Evolutionary conservation across 2,113 vertebrate genomes (phyloP).

Genomic region (Sitta europaea): DNA sequence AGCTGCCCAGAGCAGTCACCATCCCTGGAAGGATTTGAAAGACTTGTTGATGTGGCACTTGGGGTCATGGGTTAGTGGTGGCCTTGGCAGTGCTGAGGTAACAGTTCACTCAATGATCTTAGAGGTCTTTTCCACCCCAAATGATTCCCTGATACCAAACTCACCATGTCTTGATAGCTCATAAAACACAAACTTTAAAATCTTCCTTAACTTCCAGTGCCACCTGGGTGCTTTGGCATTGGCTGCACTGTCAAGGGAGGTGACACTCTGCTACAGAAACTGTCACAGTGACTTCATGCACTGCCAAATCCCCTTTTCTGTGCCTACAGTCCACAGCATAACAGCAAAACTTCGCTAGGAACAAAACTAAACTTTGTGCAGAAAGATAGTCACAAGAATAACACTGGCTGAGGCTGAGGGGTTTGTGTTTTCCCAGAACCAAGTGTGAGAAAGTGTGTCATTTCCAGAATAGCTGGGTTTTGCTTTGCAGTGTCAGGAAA

Average conservation of each 20-base stretch:
- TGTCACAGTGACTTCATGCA: neutral
- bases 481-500: neutral
- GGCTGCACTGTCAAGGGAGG: neutral
- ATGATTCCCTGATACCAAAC: neutral
- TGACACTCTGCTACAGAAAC: neutral
- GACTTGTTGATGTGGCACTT: rapidly evolving
- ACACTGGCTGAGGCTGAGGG: neutral
- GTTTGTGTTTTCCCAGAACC: neutral
- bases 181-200: neutral
- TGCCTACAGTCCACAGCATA: neutral
- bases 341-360: neutral
- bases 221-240: neutral
- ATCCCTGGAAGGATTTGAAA: neutral
- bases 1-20: neutral
- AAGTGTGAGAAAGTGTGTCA: neutral
- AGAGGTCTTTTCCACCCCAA: neutral
- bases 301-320: neutral
- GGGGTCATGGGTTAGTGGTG: neutral
- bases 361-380: neutral
- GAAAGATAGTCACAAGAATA: neutral
- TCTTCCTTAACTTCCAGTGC: neutral
- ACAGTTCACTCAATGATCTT: neutral
- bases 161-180: neutral
- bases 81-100: neutral
- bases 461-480: neutral